phyloP scores from a whole-genome alignment of 2,113 vertebrate genomes.

The Microtus richardsoni region DNA sequence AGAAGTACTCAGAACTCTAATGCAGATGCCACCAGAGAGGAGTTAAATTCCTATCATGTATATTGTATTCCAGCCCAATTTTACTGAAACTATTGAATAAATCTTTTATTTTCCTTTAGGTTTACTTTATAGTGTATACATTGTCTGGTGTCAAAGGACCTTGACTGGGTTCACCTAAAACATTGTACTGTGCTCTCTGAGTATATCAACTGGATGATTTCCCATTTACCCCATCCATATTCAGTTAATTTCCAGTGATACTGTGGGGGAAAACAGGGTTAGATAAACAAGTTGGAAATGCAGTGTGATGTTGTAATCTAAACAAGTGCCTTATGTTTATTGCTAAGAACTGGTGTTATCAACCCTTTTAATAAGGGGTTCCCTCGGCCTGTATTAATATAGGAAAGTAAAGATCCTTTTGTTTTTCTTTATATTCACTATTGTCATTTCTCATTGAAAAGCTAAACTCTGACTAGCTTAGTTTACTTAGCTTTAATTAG shows the following conservation, averaged over 20 bases:
- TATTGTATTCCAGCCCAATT: slow-evolving; percentile 78
- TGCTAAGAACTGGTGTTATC: slow-evolving; percentile 77
- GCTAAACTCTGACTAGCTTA: slow-evolving; percentile 63
- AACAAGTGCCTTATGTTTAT: slow-evolving; percentile 82
- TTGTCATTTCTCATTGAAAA: slow-evolving; percentile 78
- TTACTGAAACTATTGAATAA: slow-evolving; percentile 84
- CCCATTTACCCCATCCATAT: slow-evolving; percentile 61
- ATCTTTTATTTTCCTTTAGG: slow-evolving; percentile 84
- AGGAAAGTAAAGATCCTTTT: slow-evolving; percentile 80
- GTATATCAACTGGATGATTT: slow-evolving; percentile 62
- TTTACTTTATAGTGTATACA: slow-evolving; percentile 81
- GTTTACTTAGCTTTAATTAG: slow-evolving; percentile 66
- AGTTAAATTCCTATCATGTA: slow-evolving; percentile 73
- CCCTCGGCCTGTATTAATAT: slow-evolving; percentile 76
- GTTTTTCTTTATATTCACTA: slow-evolving; percentile 78
- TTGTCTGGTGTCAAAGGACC: slow-evolving; percentile 79
- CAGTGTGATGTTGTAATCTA: slow-evolving; percentile 74
- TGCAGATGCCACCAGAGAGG: slow-evolving; percentile 63
- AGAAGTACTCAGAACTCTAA: slow-evolving; percentile 68
- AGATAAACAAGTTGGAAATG: slow-evolving; percentile 69
- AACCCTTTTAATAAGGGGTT: slow-evolving; percentile 77
- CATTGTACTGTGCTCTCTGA: slow-evolving; percentile 65
- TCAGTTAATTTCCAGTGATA: slow-evolving; percentile 71
- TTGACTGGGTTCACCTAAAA: slow-evolving; percentile 66
- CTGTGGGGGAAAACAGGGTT: slow-evolving; percentile 68